Percentiles rank a stretch among this genome's conserved stretches.
These are phyloP conservation scores for Prosapia bicincta DNA, from an alignment of 2,888 invertebrate genomes.

Conservation along the genomic window DNA sequence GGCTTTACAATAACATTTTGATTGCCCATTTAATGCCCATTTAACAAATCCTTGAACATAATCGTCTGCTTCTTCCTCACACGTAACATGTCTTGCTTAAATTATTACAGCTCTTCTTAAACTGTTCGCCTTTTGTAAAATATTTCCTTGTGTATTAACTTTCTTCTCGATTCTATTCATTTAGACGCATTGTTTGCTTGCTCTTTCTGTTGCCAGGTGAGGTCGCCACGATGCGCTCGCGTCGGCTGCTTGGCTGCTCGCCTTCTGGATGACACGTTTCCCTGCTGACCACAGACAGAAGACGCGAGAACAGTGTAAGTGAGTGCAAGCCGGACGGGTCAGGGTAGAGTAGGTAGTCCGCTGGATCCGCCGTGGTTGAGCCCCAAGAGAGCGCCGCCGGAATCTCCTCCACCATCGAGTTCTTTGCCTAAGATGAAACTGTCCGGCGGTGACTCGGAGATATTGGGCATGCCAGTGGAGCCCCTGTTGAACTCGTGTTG, in stretches of 20 bases:
- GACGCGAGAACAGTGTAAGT: too few species aligned
- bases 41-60: too few species aligned
- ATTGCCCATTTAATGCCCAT: too few species aligned
- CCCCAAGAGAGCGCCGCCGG: conserved; percentile 37
- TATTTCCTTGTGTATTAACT: not conserved
- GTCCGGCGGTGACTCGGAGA: conserved; percentile 42
- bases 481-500: conserved; percentile 69
- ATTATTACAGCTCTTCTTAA: not conserved
- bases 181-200: not conserved
- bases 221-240: not conserved
- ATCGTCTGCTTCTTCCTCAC: too few species aligned
- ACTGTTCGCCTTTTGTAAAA: not conserved
- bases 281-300: not conserved
- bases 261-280: not conserved
- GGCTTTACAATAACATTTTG: too few species aligned
- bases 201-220: not conserved
- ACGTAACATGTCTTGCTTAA: not conserved
- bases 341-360: not conserved
- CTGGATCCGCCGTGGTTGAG: conserved; percentile 38
- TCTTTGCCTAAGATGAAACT: conserved; percentile 46
- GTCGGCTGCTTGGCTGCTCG: not conserved
- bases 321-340: not conserved
- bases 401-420: conserved; percentile 46
- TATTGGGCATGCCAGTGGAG: conserved; percentile 52
- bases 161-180: not conserved